Evolutionary conservation across 2,797 vertebrate genomes (phyloP).

Genomic region (Myotis findleyi): DNA sequence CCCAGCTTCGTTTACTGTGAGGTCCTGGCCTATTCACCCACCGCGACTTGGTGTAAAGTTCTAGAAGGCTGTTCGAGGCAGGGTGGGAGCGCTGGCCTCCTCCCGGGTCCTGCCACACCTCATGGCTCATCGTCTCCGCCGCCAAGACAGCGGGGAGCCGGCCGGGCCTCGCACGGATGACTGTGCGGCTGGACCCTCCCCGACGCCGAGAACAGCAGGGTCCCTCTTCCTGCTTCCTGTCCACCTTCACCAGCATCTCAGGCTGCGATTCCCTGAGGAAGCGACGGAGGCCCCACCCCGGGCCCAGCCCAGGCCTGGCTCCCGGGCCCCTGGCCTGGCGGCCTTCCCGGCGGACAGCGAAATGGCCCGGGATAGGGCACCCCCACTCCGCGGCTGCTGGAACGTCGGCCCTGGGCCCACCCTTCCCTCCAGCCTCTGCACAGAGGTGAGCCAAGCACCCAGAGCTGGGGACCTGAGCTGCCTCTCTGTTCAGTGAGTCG

Average conservation of each 20-base stretch:
- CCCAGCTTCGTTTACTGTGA: rapidly evolving
- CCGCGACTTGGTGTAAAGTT: background rate
- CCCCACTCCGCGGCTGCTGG: background rate
- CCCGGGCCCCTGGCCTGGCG: rapidly evolving
- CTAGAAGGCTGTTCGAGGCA: background rate
- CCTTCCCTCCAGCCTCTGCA: background rate
- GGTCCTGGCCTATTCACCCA: background rate
- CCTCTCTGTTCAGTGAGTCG: rapidly evolving
- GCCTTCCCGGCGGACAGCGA: background rate
- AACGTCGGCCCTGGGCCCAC: background rate
- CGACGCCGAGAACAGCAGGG: rapidly evolving
- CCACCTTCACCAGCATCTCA: rapidly evolving
- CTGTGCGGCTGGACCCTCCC: rapidly evolving
- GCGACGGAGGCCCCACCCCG: rapidly evolving
- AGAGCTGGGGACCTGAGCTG: rapidly evolving
- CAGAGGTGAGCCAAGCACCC: background rate
- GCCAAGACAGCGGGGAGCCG: background rate
- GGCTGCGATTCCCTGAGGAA: too few relatives aligned
- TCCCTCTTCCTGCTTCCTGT: background rate
- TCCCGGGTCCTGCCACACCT: background rate
- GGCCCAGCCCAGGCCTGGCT: background rate
- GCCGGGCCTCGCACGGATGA: background rate
- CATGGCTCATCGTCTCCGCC: background rate
- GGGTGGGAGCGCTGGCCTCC: background rate
- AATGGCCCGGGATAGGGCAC: background rate